Evolutionary conservation across 2,888 invertebrate species (phyloP), one percentile per base, ranked within the genome.

Genomic region (Plebejus anna): DNA sequence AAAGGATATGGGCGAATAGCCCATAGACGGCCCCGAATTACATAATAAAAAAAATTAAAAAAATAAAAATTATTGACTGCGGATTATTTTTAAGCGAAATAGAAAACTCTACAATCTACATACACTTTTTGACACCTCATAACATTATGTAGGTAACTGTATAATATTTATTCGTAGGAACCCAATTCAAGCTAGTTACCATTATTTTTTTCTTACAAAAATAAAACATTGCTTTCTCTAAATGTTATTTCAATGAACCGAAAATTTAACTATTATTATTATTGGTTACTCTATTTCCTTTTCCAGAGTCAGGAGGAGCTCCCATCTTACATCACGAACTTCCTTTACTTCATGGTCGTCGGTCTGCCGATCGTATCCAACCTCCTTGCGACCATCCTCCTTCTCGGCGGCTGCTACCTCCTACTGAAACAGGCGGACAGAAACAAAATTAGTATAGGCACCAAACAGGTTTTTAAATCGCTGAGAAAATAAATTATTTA

Each of bases 221-320:
- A 38, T 38, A 38, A 38, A 38, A 38, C 38, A 38, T 38, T 38
- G 6, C 5, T 38, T 38, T 38, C 32, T 2, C 32, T 32, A 32
- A 32, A 38, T 38, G 5, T 38, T 38, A 38, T 38, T 38, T 38
- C 6, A 0, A 38, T 38, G 6, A 38, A 38, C 6, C 6, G 6
- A 38, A 38, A 38, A 38, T 5, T 38, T 38, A 5, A 38, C 38
- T 38, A 1, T 32, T 32, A 32, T 32, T 32, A 32, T 32, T 13
- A 11, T 13, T 13, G 4, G 16, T 36, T 5, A 36, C 11, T 4
- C 4, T 16, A 57, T 11, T 16, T 28, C 1, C 42, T 42, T 36
- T 71, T 71, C 16, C 76, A 76, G 76, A 4, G 13, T 13, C 76
- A 76, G 28, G 71, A 76, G 2, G 51, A 36, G 1, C 6, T 76